Evolutionary conservation across 2,888 invertebrate species (phyloP), one percentile per base, ranked within the genome.

Genomic region (Hipparchia sbordonii): DNA sequence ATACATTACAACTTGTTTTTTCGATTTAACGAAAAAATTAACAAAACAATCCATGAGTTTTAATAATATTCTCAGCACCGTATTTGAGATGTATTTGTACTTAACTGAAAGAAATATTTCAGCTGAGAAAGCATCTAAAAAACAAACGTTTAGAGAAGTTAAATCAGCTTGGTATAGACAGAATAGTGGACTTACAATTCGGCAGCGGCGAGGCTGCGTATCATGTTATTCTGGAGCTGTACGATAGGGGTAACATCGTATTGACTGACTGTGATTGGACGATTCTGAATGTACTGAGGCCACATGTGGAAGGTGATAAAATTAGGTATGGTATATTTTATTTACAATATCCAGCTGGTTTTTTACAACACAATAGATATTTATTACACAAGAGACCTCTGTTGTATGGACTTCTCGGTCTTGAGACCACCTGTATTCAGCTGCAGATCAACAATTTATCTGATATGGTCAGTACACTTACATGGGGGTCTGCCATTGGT

Each of bases 161-260:
- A 0, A 92, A 91, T 2, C 99, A 99, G 90, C 88, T 99, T 0
- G 99, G 99, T 1, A 95, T 96, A 6, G 99, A 99, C 90, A 95
- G 99, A 85, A 97, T 99, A 66, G 95, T 99, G 12, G 97, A 99
- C 89, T 91, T 99, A 67, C 98, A 99, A 89, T 99, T 99, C 92
- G 99, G 99, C 10, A 96, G 95, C 4, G 97, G 97, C 0, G 98
- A 98, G 85, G 98, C 98, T 0, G 97, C 98, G 0, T 98, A 98
- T 90, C 99, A 99, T 88, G 94, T 99, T 0, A 97, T 99, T 80
- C 86, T 99, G 70, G 99, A 99, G 88, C 88, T 99, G 39, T 99
- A 99, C 83, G 99, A 99, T 90, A 94, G 98, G 81, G 99, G 99
- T 70, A 99, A 99, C 88, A 96, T 99, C 13, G 95, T 99, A 71